Evolutionary conservation across 2,888 invertebrate genomes (phyloP), one percentile per base, ranked within the genome.

Genomic region (Drosophila cognata): DNA sequence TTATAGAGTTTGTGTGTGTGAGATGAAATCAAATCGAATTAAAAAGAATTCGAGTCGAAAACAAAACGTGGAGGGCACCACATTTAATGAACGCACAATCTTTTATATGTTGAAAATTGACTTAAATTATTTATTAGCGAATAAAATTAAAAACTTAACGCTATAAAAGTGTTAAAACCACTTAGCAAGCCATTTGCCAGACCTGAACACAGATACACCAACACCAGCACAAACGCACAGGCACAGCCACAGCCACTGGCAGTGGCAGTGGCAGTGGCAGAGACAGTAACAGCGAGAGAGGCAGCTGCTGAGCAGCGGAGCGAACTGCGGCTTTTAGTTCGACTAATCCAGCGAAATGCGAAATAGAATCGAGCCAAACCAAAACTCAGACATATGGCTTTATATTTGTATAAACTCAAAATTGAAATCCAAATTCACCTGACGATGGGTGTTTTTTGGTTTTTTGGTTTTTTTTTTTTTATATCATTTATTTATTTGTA

Each of bases 101-200:
- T 85, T 80, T 84, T 75, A 81, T 88, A 71, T 77, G 83, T 76
- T 77, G 73, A 70, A 82, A 85, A 89, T 90, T 88, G 84, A 79
- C 82, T 89, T 83, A 88, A 90, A 90, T 89, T 89, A 87, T 85
- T 90, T 89, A 89, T 88, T 88, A 88, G 84, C 85, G 88, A 87
- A 88, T 85, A 84, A 89, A 88, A 90, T 88, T 85, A 87, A 88
- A 89, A 84, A 86, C 77, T 89, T 91, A 91, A 91, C 91, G 89
- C 91, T 91, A 89, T 90, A 88, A 91, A 91, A 89, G 90, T 89
- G 91, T 91, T 91, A 91, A 91, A 91, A 87, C 87, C 91, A 91
- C 89, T 91, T 91, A 91, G 84, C 88, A 83, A 87, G 84, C 82
- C 88, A 85, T 85, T 85, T 85, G 86, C 85, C 80, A 76, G 84